Evolutionary conservation across 2,888 invertebrate species (phyloP).

Genomic region (Nephrocerus scutellatus): DNA sequence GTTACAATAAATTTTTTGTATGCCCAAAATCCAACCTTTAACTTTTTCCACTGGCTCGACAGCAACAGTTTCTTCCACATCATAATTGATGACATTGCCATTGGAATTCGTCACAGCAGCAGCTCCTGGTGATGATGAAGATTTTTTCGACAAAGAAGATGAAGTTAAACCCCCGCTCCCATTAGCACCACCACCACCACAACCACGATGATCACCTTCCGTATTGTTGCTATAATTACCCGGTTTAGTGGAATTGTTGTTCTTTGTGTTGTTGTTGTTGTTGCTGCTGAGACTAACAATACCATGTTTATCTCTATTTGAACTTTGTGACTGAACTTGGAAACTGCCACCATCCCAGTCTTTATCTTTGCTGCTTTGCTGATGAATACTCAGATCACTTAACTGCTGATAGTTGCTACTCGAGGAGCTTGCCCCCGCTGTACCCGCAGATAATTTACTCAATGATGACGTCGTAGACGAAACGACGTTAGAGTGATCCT

Average conservation of each 20-base stretch:
- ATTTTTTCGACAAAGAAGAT: background rate
- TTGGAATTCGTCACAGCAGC: constrained; percentile 30
- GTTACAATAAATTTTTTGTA: background rate
- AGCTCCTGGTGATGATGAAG: constrained; percentile 7
- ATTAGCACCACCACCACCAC: constrained; percentile 26
- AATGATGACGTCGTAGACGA: too few relatives aligned
- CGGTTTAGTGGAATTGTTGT: background rate
- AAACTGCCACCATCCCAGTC: constrained; percentile 35
- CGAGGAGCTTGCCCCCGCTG: constrained; percentile 25
- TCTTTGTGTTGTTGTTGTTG: constrained; percentile 9
- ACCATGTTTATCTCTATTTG: constrained; percentile 35
- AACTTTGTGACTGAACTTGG: constrained; percentile 28
- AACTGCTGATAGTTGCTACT: constrained; percentile 31
- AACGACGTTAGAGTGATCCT: too few relatives aligned
- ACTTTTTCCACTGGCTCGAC: constrained; percentile 40
- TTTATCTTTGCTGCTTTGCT: constrained; percentile 35
- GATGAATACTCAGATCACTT: constrained; percentile 25
- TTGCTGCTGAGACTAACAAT: constrained; percentile 1
- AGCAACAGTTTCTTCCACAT: constrained; percentile 36
- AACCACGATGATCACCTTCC: constrained; percentile 19
- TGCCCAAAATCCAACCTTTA: constrained; percentile 31
- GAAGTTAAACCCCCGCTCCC: constrained; percentile 26
- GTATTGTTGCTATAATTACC: background rate
- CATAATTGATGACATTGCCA: constrained; percentile 39
- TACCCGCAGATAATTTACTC: too few relatives aligned